Percentiles rank a stretch among this genome's conserved stretches.
phyloP scores from a whole-genome alignment of 2,797 vertebrate species.

The Falco cherrug region DNA sequence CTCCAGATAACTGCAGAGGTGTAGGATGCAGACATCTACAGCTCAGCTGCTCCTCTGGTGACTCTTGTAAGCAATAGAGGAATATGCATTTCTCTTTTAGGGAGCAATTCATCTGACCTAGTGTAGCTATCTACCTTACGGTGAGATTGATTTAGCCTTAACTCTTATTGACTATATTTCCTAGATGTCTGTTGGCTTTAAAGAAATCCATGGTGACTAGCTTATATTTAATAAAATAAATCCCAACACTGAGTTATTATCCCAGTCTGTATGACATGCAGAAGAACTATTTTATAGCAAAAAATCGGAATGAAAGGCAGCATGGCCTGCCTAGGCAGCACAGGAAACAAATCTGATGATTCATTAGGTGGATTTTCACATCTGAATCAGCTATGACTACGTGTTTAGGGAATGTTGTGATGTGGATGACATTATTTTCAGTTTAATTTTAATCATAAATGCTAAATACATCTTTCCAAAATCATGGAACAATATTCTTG shows the following conservation, averaged over 20 bases:
- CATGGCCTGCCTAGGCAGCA: background rate
- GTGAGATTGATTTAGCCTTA: background rate
- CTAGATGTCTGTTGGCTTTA: background rate
- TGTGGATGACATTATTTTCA: background rate
- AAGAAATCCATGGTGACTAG: background rate
- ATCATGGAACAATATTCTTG: background rate
- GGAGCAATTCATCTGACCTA: background rate
- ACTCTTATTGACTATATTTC: slow-evolving; percentile 2
- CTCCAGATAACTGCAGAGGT: background rate
- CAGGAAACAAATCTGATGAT: background rate
- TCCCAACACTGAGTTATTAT: background rate
- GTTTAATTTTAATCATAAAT: background rate
- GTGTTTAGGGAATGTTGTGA: background rate
- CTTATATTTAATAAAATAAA: background rate
- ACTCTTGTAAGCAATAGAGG: background rate
- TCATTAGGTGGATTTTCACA: background rate
- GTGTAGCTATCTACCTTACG: background rate
- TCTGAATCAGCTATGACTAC: background rate
- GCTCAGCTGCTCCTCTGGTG: background rate
- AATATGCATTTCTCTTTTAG: slow-evolving; percentile 13
- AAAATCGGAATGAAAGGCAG: background rate
- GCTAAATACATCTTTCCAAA: background rate
- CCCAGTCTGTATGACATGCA: background rate
- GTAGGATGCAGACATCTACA: background rate
- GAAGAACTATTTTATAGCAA: background rate